A percentile compares a stretch with the other conserved stretches of the same genome.
Evolutionary conservation across 1,140 invertebrate species (phyloP).

Genomic region (Drosophila tropicalis): DNA sequence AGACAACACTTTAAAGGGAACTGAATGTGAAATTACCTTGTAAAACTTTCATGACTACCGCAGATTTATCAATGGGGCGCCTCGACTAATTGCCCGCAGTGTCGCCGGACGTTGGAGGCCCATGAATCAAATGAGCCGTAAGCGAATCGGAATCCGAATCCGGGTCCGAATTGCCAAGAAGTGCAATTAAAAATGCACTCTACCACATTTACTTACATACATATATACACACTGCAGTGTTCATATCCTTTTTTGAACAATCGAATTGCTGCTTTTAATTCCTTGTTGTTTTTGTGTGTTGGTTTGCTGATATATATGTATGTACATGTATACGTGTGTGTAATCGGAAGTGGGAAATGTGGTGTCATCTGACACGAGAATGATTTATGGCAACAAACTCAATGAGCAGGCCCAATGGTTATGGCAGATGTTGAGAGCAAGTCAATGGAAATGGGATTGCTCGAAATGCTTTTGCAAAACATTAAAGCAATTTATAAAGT

Average conservation of each 20-base stretch:
- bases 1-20: constrained; percentile 12
- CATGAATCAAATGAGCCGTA: constrained; percentile 56
- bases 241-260: constrained; percentile 22
- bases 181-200: constrained; percentile 62
- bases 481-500: background rate
- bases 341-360: background rate
- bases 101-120: constrained; percentile 23
- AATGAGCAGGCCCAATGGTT: constrained; percentile 20
- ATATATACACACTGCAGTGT: constrained; percentile 3
- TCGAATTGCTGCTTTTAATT: constrained; percentile 41
- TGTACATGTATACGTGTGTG: background rate
- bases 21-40: constrained; percentile 58
- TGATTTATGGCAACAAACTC: constrained; percentile 56
- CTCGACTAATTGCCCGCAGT: constrained; percentile 55
- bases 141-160: constrained; percentile 8
- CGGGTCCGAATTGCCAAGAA: constrained; percentile 34
- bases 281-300: constrained; percentile 13
- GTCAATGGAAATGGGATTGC: constrained; percentile 2
- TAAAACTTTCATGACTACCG: constrained; percentile 67
- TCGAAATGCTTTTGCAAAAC: background rate
- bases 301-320: constrained; percentile 23
- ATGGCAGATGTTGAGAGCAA: constrained; percentile 21
- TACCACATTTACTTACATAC: constrained; percentile 12
- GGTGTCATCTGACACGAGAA: constrained; percentile 51
- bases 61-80: constrained; percentile 65